Percentiles rank a stretch among this genome's conserved stretches.
Evolutionary conservation across 1,140 invertebrate genomes (phyloP).

Genomic region (Pectinophora gossypiella): DNA sequence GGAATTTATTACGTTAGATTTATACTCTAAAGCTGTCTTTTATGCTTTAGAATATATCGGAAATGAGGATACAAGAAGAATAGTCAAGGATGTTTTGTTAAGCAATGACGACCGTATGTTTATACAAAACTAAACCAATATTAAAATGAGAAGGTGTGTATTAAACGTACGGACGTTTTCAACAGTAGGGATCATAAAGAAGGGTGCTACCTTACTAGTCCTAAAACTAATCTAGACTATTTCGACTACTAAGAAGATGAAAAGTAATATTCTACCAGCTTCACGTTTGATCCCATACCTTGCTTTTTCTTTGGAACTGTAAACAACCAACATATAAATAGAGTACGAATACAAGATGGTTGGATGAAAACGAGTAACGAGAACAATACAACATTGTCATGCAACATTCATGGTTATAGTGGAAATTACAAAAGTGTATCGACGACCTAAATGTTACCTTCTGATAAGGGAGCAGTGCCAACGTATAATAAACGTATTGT

Average conservation of each 20-base stretch:
- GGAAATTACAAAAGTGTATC: not conserved
- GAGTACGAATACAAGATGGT: conserved; percentile 61
- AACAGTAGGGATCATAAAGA: conserved; percentile 1
- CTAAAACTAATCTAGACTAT: conserved; percentile 69
- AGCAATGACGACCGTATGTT: not conserved
- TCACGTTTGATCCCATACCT: conserved; percentile 74
- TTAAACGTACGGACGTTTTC: not conserved
- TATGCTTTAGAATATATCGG: conserved; percentile 23
- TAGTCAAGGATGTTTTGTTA: too few relatives aligned
- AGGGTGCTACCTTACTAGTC: conserved; percentile 51
- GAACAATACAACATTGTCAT: conserved; percentile 35
- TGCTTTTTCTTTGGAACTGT: conserved; percentile 76
- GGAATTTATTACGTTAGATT: conserved; percentile 3
- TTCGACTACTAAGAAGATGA: conserved; percentile 67
- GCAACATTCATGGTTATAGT: conserved; percentile 50
- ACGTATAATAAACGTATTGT: too few relatives aligned
- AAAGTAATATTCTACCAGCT: conserved; percentile 74
- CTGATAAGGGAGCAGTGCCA: too few relatives aligned
- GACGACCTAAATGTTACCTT: too few relatives aligned
- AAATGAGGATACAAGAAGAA: not conserved
- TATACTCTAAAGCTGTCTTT: conserved; percentile 9
- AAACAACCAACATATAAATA: conserved; percentile 74
- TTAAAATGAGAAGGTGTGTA: not conserved
- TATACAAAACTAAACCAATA: not conserved
- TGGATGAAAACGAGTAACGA: conserved; percentile 45